Evolutionary conservation across 2,797 vertebrate species (phyloP).

Genomic region (Enteromius paludinosus): DNA sequence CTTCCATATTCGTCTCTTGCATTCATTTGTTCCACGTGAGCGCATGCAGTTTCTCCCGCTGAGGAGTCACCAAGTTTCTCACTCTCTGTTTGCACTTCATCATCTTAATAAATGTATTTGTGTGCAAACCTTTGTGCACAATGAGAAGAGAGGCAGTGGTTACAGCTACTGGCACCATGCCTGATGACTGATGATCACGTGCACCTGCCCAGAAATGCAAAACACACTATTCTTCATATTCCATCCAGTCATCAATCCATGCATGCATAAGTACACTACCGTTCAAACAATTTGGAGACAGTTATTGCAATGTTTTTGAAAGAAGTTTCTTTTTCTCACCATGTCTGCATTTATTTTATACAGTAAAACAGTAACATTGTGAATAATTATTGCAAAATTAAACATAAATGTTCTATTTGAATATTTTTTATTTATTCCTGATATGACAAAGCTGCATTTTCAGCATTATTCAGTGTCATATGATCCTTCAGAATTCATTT

Average conservation of each 20-base stretch:
- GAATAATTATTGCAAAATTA: neutral
- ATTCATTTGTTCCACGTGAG: slow-evolving; percentile 44
- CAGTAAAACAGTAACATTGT: neutral
- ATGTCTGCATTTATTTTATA: neutral
- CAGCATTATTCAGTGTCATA: neutral
- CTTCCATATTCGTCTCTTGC: slow-evolving; percentile 21
- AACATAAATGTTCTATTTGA: neutral
- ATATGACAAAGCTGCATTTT: neutral
- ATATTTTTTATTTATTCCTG: neutral
- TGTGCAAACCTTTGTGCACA: slow-evolving; percentile 68
- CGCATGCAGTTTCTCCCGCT: slow-evolving; percentile 17
- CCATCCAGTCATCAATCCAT: neutral
- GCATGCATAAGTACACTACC: neutral
- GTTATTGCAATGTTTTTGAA: neutral
- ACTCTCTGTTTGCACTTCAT: slow-evolving; percentile 19
- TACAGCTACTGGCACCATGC: neutral
- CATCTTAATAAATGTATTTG: slow-evolving; percentile 87
- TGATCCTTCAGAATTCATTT: neutral
- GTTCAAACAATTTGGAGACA: neutral
- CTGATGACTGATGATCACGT: slow-evolving; percentile 6
- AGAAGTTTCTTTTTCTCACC: neutral
- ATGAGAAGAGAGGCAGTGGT: neutral
- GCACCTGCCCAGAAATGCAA: neutral
- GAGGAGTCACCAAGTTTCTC: slow-evolving; percentile 9
- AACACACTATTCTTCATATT: neutral